phyloP scores from a whole-genome alignment of 2,113 vertebrate species.

The Aplodontia rufa region DNA sequence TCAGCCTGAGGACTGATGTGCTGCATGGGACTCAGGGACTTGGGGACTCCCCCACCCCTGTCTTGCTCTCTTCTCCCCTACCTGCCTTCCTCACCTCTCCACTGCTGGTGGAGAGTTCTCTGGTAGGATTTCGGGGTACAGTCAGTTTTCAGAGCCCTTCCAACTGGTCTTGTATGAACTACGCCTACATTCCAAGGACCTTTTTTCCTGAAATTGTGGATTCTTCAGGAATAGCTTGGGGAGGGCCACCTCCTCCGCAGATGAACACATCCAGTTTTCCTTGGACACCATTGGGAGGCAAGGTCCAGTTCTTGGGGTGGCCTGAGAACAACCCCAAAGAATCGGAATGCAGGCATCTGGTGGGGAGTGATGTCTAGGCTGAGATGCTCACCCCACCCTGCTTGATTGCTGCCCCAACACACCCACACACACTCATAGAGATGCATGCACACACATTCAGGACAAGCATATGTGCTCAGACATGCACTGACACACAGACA shows the following conservation, averaged over 20 bases:
- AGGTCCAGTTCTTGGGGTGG: background rate
- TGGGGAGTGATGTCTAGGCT: background rate
- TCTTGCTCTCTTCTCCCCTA: accelerated
- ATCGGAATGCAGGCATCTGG: too few species aligned
- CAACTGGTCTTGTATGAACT: background rate
- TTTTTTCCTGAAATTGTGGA: background rate
- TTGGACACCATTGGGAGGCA: background rate
- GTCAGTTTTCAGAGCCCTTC: background rate
- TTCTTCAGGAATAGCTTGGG: background rate
- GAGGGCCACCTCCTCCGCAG: background rate
- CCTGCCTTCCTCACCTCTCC: background rate
- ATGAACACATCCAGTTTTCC: background rate
- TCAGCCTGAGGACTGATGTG: background rate
- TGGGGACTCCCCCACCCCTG: background rate
- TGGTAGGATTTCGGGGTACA: background rate
- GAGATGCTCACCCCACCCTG: background rate
- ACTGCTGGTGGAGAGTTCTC: background rate
- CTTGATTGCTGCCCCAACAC: background rate
- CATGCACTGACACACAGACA: background rate
- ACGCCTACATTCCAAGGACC: background rate
- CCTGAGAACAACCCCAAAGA: background rate
- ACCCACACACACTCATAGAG: background rate
- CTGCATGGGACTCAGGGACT: too few species aligned
- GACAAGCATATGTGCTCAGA: too few species aligned
- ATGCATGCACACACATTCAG: too few species aligned